phyloP scores from a whole-genome alignment of 2,113 vertebrate genomes.

The Gymnocephalus cernua region DNA sequence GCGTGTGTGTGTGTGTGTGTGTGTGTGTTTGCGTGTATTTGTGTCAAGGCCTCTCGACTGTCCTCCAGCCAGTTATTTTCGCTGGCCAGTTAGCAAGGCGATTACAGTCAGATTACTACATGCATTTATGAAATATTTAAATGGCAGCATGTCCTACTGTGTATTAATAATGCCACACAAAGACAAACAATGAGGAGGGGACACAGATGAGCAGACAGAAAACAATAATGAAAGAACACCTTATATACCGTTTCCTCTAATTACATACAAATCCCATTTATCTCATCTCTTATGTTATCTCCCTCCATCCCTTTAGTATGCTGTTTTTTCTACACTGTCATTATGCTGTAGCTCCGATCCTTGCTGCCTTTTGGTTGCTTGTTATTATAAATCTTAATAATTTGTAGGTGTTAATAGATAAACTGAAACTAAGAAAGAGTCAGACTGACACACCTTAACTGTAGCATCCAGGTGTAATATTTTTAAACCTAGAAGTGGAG shows the following conservation, averaged over 20 bases:
- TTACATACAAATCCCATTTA: neutral
- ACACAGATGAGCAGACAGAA: slow-evolving; percentile 39
- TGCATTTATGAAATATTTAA: slow-evolving; percentile 98
- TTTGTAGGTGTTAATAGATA: neutral
- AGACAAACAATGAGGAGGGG: slow-evolving; percentile 34
- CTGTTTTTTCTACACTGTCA: neutral
- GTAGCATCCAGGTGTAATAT: neutral
- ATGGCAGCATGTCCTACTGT: slow-evolving; percentile 94
- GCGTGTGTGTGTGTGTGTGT: slow-evolving; percentile 12
- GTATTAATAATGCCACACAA: slow-evolving; percentile 96
- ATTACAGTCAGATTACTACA: slow-evolving; percentile 97
- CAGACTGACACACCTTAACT: neutral
- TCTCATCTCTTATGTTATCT: slow-evolving; percentile 1
- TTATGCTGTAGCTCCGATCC: neutral
- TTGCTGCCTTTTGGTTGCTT: neutral
- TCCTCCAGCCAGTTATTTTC: slow-evolving; percentile 44
- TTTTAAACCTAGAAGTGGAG: slow-evolving; percentile 24
- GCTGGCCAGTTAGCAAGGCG: slow-evolving; percentile 94
- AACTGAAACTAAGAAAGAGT: neutral
- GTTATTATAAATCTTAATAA: slow-evolving; percentile 16
- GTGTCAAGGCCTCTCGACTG: slow-evolving; percentile 23
- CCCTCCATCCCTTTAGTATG: neutral
- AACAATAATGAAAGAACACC: slow-evolving; percentile 59
- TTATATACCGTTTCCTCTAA: slow-evolving; percentile 42
- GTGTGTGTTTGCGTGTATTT: neutral